These are phyloP conservation scores for Ennomos quercinarius DNA, from an alignment of 2,888 invertebrate species.

Conservation along the genomic window DNA sequence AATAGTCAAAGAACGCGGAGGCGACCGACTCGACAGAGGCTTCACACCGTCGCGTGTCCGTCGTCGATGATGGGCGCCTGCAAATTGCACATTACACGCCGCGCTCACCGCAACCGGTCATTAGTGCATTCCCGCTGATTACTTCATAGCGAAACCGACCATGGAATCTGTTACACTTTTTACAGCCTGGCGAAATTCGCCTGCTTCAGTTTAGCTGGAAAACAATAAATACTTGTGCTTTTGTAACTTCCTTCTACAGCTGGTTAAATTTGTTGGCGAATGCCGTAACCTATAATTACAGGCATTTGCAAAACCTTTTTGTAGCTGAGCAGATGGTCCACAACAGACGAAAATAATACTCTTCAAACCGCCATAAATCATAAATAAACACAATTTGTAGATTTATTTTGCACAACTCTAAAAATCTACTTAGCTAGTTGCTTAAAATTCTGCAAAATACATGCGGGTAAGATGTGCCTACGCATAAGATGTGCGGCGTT, in stretches of 20 bases:
- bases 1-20: constrained; percentile 31
- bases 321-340: too few relatives aligned
- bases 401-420: constrained; percentile 18
- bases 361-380: constrained; percentile 7
- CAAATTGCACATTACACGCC: constrained; percentile 81
- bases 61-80: constrained; percentile 58
- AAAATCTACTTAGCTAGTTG: constrained; percentile 15
- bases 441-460: constrained; percentile 34
- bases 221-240: constrained; percentile 34
- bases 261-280: neutral
- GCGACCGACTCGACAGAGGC: constrained; percentile 27
- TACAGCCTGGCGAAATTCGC: constrained; percentile 54
- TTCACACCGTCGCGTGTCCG: constrained; percentile 70
- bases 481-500: constrained; percentile 34
- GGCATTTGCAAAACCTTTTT: too few relatives aligned
- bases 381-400: constrained; percentile 19
- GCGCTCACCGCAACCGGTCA: constrained; percentile 73
- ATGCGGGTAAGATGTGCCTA: constrained; percentile 38
- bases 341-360: too few relatives aligned
- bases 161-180: constrained; percentile 74
- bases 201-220: constrained; percentile 43
- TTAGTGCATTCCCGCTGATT: constrained; percentile 81
- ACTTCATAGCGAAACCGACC: constrained; percentile 77
- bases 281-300: too few relatives aligned
- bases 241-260: constrained; percentile 10